phyloP scores from a whole-genome alignment of 2,888 invertebrate species.

The Ennomos quercinarius region DNA sequence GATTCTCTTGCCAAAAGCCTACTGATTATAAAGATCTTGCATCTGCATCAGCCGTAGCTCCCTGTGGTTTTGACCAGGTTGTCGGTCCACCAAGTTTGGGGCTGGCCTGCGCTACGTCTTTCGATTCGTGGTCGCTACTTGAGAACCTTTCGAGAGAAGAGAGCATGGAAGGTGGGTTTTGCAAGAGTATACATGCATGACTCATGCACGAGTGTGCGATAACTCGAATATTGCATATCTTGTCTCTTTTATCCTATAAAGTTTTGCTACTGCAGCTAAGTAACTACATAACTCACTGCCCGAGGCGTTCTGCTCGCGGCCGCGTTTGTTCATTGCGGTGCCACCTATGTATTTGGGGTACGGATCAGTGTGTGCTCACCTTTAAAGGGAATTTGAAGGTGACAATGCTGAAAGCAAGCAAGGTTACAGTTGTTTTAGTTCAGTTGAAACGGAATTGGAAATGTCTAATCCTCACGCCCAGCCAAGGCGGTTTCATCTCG shows the following conservation, averaged over 20 bases:
- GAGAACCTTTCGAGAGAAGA: too few species aligned
- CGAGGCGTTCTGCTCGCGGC: conserved; percentile 60
- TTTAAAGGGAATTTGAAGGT: conserved; percentile 55
- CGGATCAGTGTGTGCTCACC: conserved; percentile 67
- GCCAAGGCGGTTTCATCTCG: neutral
- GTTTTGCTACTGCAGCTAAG: conserved; percentile 3
- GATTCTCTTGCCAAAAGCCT: too few species aligned
- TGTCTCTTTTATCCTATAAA: neutral
- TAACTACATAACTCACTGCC: conserved; percentile 12
- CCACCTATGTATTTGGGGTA: conserved; percentile 67
- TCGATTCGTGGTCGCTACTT: too few species aligned
- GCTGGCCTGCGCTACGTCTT: too few species aligned
- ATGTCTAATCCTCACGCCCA: conserved; percentile 11
- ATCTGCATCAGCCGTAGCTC: too few species aligned
- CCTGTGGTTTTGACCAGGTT: too few species aligned
- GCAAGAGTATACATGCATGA: neutral
- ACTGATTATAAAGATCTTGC: too few species aligned
- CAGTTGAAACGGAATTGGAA: conserved; percentile 20
- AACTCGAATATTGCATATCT: neutral
- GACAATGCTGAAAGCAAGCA: conserved; percentile 46
- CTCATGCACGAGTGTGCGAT: neutral
- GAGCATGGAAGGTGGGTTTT: too few species aligned
- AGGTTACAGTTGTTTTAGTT: conserved; percentile 9
- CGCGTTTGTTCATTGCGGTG: conserved; percentile 70
- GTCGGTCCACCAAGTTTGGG: too few species aligned